A percentile compares a stretch with the other conserved stretches of the same genome.
Conservation (phyloP, 2,888 invertebrate genomes). For the Yponomeuta sedellus region DNA sequence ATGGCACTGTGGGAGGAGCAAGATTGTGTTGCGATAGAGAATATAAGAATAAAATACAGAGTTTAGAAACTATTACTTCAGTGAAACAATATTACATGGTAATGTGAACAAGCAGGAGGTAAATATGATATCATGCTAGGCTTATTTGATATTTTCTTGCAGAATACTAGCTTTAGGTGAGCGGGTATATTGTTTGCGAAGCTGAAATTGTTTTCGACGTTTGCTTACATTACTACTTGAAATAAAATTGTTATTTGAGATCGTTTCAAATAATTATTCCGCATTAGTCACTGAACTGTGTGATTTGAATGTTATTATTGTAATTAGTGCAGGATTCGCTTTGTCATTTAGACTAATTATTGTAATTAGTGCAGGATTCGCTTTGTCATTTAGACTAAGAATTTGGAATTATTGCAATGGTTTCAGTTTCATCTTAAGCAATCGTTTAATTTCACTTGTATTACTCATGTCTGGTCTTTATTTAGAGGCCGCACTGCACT, state of each 20-base stretch:
- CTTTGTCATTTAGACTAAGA: neutral
- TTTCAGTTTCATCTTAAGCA: neutral
- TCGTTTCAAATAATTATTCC: neutral
- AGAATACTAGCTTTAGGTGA: neutral
- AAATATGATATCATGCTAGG: conserved; percentile 18
- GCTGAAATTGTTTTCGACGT: neutral
- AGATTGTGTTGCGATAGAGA: neutral
- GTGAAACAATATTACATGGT: conserved; percentile 21
- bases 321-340: neutral
- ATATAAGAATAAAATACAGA: neutral
- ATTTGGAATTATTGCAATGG: neutral
- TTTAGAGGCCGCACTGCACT: conserved; percentile 32
- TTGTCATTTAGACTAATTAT: neutral
- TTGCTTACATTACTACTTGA: neutral
- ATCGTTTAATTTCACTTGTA: neutral
- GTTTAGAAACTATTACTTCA: conserved; percentile 16
- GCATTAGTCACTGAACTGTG: neutral
- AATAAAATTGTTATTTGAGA: neutral
- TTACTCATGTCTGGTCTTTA: neutral
- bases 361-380: neutral
- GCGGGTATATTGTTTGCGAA: neutral
- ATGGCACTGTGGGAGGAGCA: neutral
- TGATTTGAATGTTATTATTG: neutral
- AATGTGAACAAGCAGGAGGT: conserved; percentile 20
- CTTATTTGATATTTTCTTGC: conserved; percentile 14